Conservation (phyloP, 2,797 vertebrate species). For the Peromyscus aztecus region DNA sequence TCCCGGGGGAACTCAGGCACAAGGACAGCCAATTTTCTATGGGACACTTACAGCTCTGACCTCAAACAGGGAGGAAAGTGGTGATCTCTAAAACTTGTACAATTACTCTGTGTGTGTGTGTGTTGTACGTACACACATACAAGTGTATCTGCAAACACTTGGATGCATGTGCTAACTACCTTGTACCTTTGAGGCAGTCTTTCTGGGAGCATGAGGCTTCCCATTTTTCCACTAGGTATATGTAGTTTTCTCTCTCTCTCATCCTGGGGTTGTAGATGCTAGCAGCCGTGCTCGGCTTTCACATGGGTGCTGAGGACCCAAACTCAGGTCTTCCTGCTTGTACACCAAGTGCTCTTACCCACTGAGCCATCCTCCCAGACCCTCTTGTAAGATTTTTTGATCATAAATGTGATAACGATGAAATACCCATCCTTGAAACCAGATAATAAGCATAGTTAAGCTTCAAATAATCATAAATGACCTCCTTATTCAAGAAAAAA, state of each 20-base stretch:
- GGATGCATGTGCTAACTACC: background rate
- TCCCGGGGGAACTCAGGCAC: background rate
- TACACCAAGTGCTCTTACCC: background rate
- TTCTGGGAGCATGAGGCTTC: too few relatives aligned
- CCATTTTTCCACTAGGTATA: background rate
- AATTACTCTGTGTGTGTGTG: background rate
- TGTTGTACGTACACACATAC: background rate
- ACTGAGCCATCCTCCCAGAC: too few relatives aligned
- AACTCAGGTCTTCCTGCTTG: background rate
- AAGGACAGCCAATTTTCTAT: background rate
- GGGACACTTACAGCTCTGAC: background rate
- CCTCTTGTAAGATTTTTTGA: conserved; percentile 9
- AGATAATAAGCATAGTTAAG: background rate
- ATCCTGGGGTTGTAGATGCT: background rate
- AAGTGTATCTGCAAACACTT: background rate
- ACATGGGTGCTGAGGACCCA: background rate
- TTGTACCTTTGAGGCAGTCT: background rate
- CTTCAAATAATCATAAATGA: background rate
- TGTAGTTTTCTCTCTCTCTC: background rate
- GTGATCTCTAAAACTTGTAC: background rate
- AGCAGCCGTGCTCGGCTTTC: background rate
- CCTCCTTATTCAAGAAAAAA: background rate
- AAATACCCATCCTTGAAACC: background rate
- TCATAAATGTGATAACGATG: background rate
- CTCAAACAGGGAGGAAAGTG: background rate